Base-by-base conservation (phyloP, 2,113 vertebrate genomes). In the Irena cyanogastra region DNA sequence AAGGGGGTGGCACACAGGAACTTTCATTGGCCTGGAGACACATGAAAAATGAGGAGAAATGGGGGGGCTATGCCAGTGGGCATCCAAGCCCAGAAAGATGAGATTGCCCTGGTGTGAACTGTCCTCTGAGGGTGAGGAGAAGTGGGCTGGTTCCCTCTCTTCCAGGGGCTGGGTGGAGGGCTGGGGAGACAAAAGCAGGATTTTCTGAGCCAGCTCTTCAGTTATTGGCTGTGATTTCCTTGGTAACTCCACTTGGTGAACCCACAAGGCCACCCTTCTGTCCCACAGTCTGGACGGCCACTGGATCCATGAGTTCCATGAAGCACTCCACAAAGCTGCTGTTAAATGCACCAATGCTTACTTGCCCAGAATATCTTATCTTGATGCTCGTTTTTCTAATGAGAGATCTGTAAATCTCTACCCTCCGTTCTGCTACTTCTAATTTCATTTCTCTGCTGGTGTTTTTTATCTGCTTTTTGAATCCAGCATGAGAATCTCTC, bases 301-400 rank as follows among this genome's bases (percentile, higher is more conserved):
- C 18, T 27, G n/a, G 13, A 39, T n/a, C 74, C 41, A 16, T 1
- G 50, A 83, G 23, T n/a, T 65, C 39, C 50, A 37, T 1, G 4
- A 42, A 10, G 27, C 33, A 6, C 26, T 33, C 50, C 27, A 30
- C 1, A 0, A 71, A 85, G 60, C 21, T 45, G 13, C 41, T 31
- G 5, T 27, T 53, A 24, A 37, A 61, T 6, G 7, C 2, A 50
- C 26, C 21, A 28, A 9, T 0, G 3, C 13, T n/a, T 22, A 5
- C 37, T 57, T 49, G 39, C 31, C n/a, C 54, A 70, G 20, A 47
- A 57, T 20, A 56, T 24, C 47, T 78, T 22, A 31, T 28, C 78
- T 79, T 26, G 63, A 83, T 18, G 26, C 16, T 68, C 3, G 44
- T 61, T 72, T 83, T 94, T 33, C 44, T 30, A 64, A 52, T 26